Percentiles rank a stretch among this genome's conserved stretches.
Conservation (phyloP, 1,140 invertebrate genomes). For the Ceratitis capitata region DNA sequence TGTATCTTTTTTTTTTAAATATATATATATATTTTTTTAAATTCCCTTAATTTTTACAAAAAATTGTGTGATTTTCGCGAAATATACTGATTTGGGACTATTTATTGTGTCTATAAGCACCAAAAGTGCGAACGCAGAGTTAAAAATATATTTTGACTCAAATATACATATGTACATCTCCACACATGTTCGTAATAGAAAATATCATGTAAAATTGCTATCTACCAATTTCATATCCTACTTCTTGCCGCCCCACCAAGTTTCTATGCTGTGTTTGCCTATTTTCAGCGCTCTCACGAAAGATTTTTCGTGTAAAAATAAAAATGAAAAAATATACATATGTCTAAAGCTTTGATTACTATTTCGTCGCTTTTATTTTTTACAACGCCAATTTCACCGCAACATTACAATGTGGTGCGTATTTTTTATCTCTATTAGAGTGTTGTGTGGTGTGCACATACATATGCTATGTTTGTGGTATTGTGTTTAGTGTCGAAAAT, state of each 20-base stretch:
- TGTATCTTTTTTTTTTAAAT: too few species aligned
- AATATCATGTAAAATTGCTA: background rate
- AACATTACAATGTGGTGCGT: background rate
- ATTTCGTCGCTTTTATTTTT: slow-evolving; percentile 3
- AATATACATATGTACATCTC: background rate
- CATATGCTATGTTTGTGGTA: background rate
- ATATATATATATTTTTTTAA: background rate
- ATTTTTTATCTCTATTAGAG: background rate
- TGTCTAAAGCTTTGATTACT: too few species aligned
- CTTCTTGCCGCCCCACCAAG: background rate
- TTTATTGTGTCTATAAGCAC: background rate
- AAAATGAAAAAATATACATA: too few species aligned
- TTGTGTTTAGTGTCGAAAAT: background rate
- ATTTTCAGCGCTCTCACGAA: background rate
- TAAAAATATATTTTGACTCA: background rate
- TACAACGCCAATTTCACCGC: background rate
- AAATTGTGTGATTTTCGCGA: background rate
- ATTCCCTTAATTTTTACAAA: background rate
- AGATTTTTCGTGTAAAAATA: too few species aligned
- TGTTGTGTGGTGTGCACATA: background rate
- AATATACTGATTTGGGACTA: background rate
- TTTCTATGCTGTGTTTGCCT: background rate
- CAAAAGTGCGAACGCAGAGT: background rate
- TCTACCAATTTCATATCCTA: background rate
- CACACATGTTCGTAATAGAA: background rate